These are phyloP conservation scores for Aphelinus certus DNA, from an alignment of 1,140 invertebrate genomes.

Conservation along the genomic window DNA sequence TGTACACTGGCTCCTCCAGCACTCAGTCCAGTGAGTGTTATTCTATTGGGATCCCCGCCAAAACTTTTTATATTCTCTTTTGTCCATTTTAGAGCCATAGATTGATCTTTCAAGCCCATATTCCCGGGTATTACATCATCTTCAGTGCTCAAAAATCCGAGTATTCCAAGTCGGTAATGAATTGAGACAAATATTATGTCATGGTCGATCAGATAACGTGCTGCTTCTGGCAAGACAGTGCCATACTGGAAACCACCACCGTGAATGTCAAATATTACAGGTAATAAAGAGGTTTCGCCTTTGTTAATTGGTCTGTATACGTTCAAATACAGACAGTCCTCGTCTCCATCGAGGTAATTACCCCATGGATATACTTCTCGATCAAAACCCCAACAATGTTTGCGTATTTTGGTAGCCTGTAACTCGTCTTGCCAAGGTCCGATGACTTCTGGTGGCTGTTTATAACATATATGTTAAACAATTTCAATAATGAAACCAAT, in stretches of 20 bases:
- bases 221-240: background rate
- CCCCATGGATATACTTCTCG: background rate
- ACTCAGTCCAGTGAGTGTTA: constrained; percentile 6
- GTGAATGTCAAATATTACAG: constrained; percentile 11
- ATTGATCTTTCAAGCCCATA: constrained; percentile 27
- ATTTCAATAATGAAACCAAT: background rate
- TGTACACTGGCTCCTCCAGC: constrained; percentile 10
- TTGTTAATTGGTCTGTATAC: background rate
- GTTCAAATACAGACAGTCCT: constrained; percentile 18
- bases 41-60: background rate
- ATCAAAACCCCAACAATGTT: background rate
- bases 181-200: background rate
- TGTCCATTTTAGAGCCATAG: constrained; percentile 15
- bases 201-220: constrained; percentile 2
- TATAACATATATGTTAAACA: background rate
- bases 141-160: constrained; percentile 3
- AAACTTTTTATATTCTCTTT: background rate
- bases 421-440: background rate
- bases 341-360: background rate
- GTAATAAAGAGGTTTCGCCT: background rate
- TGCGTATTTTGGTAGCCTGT: background rate
- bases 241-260: constrained; percentile 10
- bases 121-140: background rate
- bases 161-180: background rate
- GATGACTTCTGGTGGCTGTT: background rate